Evolutionary conservation across 1,140 invertebrate species (phyloP), one percentile per base, ranked within the genome.

Genomic region (Neuroterus valhalla): DNA sequence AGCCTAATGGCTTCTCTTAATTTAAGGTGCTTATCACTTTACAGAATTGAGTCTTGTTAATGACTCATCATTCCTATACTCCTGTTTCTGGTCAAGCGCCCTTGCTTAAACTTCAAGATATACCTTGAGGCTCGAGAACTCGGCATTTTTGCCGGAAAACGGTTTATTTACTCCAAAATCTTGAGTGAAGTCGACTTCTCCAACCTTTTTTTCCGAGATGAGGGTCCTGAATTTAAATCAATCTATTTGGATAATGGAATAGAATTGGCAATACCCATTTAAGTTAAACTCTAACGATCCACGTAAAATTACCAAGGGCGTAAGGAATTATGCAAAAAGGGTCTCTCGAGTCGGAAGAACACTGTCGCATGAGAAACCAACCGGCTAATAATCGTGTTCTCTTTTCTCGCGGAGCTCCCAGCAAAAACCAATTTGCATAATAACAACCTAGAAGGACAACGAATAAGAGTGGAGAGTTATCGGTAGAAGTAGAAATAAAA

Each of bases 371-470:
- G 55, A 62, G 23, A 62, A 62, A 62, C 55, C 26, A 62, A 5
- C 55, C 55, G 23, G 23, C 55, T 62, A 62, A 62, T 62, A 62
- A 62, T 62, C 23, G 55, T 62, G 26, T 62, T 31, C 55, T 62
- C 55, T 52, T 62, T 52, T 52, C 50, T 52, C 55, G 12, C 23
- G 2, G n/a, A 62, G 55, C 14, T 62, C 23, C 52, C 55, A 62
- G 55, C 55, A 62, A 62, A 62, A 62, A 62, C 23, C 23, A 38
- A 62, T 62, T 62, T 62, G 55, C 55, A 62, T 62, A 62, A 62
- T 62, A 62, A 62, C 55, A 62, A 62, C 55, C 55, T 15, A 62
- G 55, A 62, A 62, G 55, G 55, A 62, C 55, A 62, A 62, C 55
- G 55, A 62, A 62, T 62, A 62, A n/a, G 26, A 31, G 26, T 26